Percentiles rank a stretch among this genome's conserved stretches.
These are phyloP conservation scores for Dolichopus griseipennis DNA, from an alignment of 2,888 invertebrate species.

Conservation along the genomic window DNA sequence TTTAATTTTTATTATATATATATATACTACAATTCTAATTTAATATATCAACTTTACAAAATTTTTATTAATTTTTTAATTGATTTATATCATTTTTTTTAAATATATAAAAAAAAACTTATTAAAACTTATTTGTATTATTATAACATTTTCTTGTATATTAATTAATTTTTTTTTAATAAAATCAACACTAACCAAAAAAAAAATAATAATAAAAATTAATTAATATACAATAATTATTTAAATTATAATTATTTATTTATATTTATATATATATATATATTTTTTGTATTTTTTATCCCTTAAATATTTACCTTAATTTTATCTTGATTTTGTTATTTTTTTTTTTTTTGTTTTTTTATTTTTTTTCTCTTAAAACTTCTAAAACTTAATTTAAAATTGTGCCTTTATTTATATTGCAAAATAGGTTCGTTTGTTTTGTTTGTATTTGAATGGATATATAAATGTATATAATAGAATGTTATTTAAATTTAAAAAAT, in stretches of 20 bases:
- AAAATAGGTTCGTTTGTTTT: not conserved
- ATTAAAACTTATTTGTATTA: not conserved
- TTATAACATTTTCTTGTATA: too few relatives aligned
- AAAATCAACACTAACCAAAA: not conserved
- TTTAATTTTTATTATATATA: too few relatives aligned
- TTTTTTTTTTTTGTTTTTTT: not conserved
- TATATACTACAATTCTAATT: too few relatives aligned
- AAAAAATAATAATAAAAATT: not conserved
- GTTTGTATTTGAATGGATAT: too few relatives aligned
- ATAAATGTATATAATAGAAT: too few relatives aligned
- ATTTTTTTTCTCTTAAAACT: not conserved
- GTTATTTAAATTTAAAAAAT: too few relatives aligned
- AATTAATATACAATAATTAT: not conserved
- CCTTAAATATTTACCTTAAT: not conserved
- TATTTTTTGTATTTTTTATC: too few relatives aligned
- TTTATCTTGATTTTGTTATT: not conserved
- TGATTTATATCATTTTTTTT: not conserved
- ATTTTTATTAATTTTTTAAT: not conserved
- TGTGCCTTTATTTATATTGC: conserved; percentile 3
- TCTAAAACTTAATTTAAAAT: not conserved
- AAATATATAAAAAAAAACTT: not conserved
- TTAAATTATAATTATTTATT: not conserved
- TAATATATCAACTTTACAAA: not conserved
- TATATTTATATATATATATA: not conserved
- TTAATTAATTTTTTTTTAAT: not conserved